phyloP scores from a whole-genome alignment of 2,113 vertebrate genomes.

The Rhadina sibilatrix region DNA sequence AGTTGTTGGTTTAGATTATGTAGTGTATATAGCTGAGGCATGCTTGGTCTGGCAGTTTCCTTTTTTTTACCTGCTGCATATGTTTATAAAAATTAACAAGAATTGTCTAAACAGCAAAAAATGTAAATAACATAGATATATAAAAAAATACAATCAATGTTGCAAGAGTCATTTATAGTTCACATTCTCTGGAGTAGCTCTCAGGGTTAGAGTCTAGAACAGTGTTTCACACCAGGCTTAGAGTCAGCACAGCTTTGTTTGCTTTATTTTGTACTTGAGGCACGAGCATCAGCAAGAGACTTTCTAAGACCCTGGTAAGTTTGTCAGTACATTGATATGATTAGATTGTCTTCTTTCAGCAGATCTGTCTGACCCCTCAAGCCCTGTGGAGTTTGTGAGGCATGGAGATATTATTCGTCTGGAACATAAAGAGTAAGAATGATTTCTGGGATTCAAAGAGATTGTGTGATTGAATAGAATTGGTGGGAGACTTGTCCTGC shows the following conservation, averaged over 20 bases:
- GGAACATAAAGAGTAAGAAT: constrained; percentile 87
- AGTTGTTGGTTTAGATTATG: background rate
- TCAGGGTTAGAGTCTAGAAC: background rate
- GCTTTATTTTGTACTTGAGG: background rate
- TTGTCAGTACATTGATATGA: background rate
- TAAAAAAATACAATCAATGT: background rate
- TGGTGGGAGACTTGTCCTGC: background rate
- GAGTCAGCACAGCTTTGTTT: background rate
- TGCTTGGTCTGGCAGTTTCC: background rate
- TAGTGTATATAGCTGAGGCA: background rate
- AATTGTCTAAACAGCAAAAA: background rate
- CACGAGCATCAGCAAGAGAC: background rate
- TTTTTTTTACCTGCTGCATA: background rate
- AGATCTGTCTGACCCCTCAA: constrained; percentile 74
- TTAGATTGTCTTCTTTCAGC: constrained; percentile 25
- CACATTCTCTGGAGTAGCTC: background rate
- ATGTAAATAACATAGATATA: background rate
- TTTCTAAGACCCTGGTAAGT: background rate
- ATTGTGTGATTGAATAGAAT: background rate
- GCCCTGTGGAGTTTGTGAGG: constrained; percentile 84
- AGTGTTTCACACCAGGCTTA: background rate
- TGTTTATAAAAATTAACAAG: background rate
- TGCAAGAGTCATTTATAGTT: background rate
- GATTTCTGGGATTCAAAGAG: background rate
- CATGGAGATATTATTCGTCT: constrained; percentile 85